These are phyloP conservation scores for Cyphomyrmex costatus DNA, from an alignment of 1,140 invertebrate genomes.

Conservation along the genomic window DNA sequence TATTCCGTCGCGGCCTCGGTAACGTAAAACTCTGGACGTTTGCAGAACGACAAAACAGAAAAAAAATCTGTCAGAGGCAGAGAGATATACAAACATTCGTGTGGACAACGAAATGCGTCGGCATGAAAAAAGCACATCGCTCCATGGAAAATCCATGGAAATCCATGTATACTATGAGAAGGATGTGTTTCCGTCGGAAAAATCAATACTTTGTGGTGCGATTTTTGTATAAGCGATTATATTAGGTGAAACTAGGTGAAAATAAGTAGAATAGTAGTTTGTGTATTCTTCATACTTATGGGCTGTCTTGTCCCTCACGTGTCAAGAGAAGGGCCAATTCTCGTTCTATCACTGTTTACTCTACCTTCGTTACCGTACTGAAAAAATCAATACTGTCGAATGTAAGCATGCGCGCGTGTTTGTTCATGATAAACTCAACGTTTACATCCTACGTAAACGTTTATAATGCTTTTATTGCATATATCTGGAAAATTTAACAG, in stretches of 20 bases:
- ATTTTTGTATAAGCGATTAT: slow-evolving; percentile 44
- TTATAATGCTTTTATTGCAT: neutral
- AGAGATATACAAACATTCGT: neutral
- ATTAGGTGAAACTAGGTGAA: slow-evolving; percentile 77
- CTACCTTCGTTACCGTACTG: neutral
- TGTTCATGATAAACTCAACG: neutral
- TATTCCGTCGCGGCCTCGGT: neutral
- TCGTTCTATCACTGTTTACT: slow-evolving; percentile 4
- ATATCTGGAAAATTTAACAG: neutral
- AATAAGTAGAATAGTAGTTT: slow-evolving; percentile 55
- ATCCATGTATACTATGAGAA: slow-evolving; percentile 18
- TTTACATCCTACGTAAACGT: neutral
- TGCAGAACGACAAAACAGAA: neutral
- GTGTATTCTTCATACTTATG: neutral
- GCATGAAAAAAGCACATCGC: slow-evolving; percentile 43
- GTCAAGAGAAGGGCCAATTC: slow-evolving; percentile 47
- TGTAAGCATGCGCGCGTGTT: neutral
- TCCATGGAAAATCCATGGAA: too few species aligned
- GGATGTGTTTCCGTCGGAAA: neutral
- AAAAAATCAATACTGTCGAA: slow-evolving; percentile 13
- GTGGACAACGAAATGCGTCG: slow-evolving; percentile 21
- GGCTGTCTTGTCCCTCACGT: slow-evolving; percentile 24
- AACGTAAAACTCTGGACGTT: neutral
- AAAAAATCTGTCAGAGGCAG: slow-evolving; percentile 57
- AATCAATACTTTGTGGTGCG: slow-evolving; percentile 42